Evolutionary conservation across 2,113 vertebrate species (phyloP).

Genomic region (Catharus fuscescens): DNA sequence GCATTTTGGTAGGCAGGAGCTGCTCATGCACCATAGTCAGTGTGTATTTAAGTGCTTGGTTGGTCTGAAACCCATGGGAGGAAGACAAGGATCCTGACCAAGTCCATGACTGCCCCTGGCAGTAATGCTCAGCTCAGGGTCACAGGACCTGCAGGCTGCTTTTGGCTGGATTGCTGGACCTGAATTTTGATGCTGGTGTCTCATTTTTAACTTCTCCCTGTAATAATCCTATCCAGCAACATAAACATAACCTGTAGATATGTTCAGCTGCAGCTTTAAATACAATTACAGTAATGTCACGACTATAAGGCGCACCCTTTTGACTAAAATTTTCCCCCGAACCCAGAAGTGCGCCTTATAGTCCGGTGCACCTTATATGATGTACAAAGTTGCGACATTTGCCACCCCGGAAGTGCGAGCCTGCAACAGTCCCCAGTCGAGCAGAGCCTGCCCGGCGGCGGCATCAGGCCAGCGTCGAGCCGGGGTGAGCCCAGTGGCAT

Average conservation of each 20-base stretch:
- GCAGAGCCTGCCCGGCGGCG: no score
- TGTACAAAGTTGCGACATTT: no score
- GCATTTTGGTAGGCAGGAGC: background rate
- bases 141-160: background rate
- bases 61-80: background rate
- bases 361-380: no score
- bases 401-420: no score
- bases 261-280: background rate
- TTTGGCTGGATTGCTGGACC: background rate
- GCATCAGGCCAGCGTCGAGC: no score
- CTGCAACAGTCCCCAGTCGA: no score
- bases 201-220: background rate
- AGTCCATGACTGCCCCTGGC: fast-evolving
- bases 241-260: background rate
- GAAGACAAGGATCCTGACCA: background rate
- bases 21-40: background rate
- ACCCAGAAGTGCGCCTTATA: no score
- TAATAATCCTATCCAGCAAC: background rate
- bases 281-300: background rate
- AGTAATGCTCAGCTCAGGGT: background rate
- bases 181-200: background rate
- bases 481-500: no score
- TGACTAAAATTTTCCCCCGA: no score
- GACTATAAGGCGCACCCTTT: no score
- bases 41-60: background rate